phyloP scores from a whole-genome alignment of 2,113 vertebrate species.

The Aythya baeri region DNA sequence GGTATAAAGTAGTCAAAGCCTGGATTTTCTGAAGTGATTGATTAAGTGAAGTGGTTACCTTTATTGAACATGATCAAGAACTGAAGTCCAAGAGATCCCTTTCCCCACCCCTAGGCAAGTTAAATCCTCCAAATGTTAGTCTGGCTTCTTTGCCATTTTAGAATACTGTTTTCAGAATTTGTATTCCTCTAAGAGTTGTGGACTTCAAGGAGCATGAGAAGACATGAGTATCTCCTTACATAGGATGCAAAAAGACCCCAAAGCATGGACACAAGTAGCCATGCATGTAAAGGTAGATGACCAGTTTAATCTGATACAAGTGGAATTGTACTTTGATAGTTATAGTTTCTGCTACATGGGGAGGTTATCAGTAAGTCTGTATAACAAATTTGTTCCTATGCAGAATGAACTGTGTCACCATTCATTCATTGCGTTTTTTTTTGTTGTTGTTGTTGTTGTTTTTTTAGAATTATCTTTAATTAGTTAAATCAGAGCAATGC shows the following conservation, averaged over 20 bases:
- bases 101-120: not conserved
- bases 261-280: not conserved
- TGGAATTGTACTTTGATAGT: not conserved
- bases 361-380: not conserved
- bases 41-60: not conserved
- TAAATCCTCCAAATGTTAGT: not conserved
- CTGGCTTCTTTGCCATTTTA: not conserved
- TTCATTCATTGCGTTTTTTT: no score
- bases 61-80: not conserved
- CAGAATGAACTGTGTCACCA: not conserved
- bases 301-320: not conserved
- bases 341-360: not conserved
- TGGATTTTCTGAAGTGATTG: not conserved
- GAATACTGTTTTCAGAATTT: not conserved
- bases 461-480: not conserved
- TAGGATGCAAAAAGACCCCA: not conserved
- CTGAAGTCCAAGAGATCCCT: not conserved
- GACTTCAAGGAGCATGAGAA: not conserved
- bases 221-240: not conserved
- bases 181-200: not conserved
- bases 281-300: not conserved
- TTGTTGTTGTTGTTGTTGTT: no score
- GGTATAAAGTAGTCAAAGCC: not conserved
- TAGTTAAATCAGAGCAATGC: not conserved
- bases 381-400: not conserved